Evolutionary conservation across 2,797 vertebrate genomes (phyloP).

Genomic region (Cyclura pinguis): DNA sequence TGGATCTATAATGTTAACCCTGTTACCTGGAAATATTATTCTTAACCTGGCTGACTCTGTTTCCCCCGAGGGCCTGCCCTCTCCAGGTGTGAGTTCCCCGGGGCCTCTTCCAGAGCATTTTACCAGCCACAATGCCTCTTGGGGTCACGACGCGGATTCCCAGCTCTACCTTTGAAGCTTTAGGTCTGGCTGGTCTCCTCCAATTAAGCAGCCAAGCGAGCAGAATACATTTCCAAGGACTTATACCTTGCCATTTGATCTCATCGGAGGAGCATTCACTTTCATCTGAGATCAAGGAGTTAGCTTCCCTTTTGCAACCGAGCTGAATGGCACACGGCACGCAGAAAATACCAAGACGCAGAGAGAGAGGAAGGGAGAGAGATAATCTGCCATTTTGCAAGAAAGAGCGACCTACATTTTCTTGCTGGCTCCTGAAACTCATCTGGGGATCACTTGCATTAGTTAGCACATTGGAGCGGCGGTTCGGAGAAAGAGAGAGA

Average conservation of each 20-base stretch:
- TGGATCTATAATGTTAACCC: neutral
- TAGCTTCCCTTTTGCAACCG: neutral
- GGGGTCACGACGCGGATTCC: neutral
- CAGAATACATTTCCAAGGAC: neutral
- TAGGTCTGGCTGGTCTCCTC: neutral
- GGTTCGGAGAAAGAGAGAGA: neutral
- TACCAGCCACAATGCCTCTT: neutral
- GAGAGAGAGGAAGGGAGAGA: no score
- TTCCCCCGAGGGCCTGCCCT: neutral
- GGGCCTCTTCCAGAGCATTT: neutral
- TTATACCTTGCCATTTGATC: conserved; percentile 21
- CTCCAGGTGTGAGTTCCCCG: fast-evolving
- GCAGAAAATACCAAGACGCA: neutral
- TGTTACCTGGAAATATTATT: neutral
- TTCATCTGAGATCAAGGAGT: neutral
- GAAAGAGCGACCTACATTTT: neutral
- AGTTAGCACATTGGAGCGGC: neutral
- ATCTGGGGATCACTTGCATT: neutral
- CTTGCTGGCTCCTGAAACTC: neutral
- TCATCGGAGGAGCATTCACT: neutral
- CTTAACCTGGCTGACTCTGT: no score
- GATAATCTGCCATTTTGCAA: neutral
- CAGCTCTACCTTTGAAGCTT: neutral
- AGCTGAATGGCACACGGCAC: neutral
- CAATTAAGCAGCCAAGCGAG: neutral